Conservation (phyloP, 1,140 invertebrate genomes). For the Drosophila punjabiensis region DNA sequence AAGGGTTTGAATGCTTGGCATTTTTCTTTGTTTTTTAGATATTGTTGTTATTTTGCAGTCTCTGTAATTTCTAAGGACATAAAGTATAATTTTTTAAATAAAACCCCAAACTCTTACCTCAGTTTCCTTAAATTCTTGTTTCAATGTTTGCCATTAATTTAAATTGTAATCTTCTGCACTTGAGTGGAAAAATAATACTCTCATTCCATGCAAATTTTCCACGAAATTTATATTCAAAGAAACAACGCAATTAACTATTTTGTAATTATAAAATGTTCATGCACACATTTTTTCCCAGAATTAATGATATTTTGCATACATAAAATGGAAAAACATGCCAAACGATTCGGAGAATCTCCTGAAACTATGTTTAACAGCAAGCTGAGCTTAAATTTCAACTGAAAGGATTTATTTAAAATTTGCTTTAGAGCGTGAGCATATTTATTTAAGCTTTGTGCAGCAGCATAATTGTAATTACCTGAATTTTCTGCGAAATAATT, state of each 20-base stretch:
- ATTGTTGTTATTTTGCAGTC: slow-evolving; percentile 14
- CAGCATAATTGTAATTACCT: background rate
- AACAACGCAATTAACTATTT: background rate
- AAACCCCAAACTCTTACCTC: background rate
- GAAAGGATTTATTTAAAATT: background rate
- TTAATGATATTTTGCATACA: background rate
- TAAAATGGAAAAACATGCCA: background rate
- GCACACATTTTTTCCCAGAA: background rate
- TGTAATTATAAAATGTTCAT: background rate
- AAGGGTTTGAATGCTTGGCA: slow-evolving; percentile 47
- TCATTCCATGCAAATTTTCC: background rate
- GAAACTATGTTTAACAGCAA: background rate
- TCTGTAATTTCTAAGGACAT: background rate
- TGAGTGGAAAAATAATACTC: background rate
- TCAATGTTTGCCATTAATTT: background rate
- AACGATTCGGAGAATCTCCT: background rate
- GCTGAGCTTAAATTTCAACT: background rate
- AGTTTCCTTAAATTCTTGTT: no score
- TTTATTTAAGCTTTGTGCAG: background rate
- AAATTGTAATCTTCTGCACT: background rate
- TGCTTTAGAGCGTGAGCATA: background rate
- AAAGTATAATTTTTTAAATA: background rate
- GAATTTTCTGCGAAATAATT: background rate
- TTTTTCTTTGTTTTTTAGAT: background rate
- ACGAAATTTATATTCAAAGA: background rate